A percentile compares a stretch with the other conserved stretches of the same genome.
These are phyloP conservation scores for Chromoteleia sp. DNA, from an alignment of 2,888 invertebrate species.

Conservation along the genomic window DNA sequence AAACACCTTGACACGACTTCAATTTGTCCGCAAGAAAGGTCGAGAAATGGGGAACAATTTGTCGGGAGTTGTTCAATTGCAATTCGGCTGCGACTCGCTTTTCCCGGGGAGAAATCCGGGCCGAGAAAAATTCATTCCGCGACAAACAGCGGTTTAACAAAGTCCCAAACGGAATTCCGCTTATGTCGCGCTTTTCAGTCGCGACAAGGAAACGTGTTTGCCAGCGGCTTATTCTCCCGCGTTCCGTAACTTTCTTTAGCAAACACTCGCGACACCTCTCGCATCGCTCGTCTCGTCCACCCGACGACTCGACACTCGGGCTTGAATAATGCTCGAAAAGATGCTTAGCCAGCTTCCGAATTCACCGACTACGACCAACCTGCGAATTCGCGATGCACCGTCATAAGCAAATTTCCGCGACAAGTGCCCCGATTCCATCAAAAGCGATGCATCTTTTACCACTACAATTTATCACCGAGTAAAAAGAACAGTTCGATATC, in stretches of 20 bases:
- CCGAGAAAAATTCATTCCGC: conserved; percentile 44
- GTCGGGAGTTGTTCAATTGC: conserved; percentile 42
- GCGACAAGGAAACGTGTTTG: conserved; percentile 74
- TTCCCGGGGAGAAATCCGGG: conserved; percentile 16
- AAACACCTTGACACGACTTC: conserved; percentile 25
- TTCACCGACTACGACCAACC: conserved; percentile 51
- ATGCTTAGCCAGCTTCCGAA: conserved; percentile 66
- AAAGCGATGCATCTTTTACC: conserved; percentile 49
- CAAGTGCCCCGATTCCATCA: conserved; percentile 50
- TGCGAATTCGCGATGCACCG: conserved; percentile 48
- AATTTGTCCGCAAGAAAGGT: conserved; percentile 27
- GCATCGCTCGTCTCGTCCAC: conserved; percentile 59
- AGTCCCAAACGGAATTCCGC: conserved; percentile 74
- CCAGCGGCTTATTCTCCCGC: conserved; percentile 71
- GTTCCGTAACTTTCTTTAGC: conserved; percentile 66
- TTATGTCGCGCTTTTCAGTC: conserved; percentile 74
- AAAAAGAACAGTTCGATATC: conserved; percentile 4
- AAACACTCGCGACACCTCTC: conserved; percentile 64
- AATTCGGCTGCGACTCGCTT: conserved; percentile 27
- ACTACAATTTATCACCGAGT: conserved; percentile 28
- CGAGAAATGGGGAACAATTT: conserved; percentile 26
- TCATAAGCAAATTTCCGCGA: conserved; percentile 66
- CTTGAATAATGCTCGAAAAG: conserved; percentile 65
- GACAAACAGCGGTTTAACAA: conserved; percentile 58
- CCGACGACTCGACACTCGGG: conserved; percentile 51